Base-by-base conservation (phyloP, 2,888 invertebrate genomes). In the Aphelenchoides bicaudatus region DNA sequence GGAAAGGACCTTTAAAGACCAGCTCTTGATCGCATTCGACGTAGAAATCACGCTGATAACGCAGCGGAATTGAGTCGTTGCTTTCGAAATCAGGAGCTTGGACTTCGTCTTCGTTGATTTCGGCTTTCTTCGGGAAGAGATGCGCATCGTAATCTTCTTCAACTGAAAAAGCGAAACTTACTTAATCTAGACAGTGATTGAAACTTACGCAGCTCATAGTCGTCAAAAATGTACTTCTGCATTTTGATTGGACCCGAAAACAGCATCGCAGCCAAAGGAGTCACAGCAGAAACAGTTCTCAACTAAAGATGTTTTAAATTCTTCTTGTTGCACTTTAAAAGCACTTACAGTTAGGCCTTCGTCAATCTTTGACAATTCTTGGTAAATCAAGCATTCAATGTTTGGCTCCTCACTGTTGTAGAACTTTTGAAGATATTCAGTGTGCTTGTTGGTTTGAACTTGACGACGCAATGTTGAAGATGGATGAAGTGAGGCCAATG, bases 211-310 rank as follows among this genome's bases (percentile, higher is more conserved):
- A 75, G 30, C 34, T 61, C 52, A 61, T 68, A 71, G 2, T 70
- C 62, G 5, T 68, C 59, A 16, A 71, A 43, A 5, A 62, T 39
- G 37, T 57, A 47, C 27, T 67, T 59, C 16, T 62, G 59, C 49
- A 72, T 39, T 19, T 70, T 61, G 23, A 77, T 65, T 0, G 88
- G 87, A 0, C 89, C 89, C 13, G 87, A 86, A 70, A 89, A 87
- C 30, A 92, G 74, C 0, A 88, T 86, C 8, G 92, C 86, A 0
- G 89, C 87, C 19, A 90, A 78, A 0, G 91, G 86, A 8, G 90
- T 87, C 0, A 93, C 85, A 5, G 88, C 80, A 0, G 92, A 91
- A 59, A 87, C 88, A 66, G 88, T 88, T 43, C 87, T 85, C 1
- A 89, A 85, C 75, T 87, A 86, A 61, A 88, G 87, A 2, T 27